Conservation (phyloP, 2,113 vertebrate species). For the Coryphaenoides rupestris region DNA sequence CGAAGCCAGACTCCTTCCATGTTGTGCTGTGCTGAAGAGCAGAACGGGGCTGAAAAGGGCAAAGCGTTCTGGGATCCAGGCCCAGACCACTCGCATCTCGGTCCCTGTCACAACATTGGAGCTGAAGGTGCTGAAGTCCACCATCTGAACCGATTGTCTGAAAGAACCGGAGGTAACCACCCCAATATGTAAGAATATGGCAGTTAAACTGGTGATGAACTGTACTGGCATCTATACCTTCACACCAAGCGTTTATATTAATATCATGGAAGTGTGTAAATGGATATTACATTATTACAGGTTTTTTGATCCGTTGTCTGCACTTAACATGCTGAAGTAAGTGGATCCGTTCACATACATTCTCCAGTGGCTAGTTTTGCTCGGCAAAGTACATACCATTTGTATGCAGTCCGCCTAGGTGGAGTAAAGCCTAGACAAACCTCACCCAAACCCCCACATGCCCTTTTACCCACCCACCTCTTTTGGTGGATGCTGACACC, state of each 20-base stretch:
- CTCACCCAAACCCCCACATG: too few relatives aligned
- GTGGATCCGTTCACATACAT: too few relatives aligned
- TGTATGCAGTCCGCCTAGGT: too few relatives aligned
- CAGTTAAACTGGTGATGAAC: background rate
- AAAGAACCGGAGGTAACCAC: background rate
- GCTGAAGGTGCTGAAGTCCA: conserved; percentile 75
- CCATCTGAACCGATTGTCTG: conserved; percentile 73
- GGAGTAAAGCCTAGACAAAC: too few relatives aligned
- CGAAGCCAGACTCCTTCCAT: conserved; percentile 77
- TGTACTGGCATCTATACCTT: background rate
- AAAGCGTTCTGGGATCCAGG: conserved; percentile 87
- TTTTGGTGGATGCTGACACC: conserved; percentile 77
- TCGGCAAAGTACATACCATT: background rate
- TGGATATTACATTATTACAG: too few relatives aligned
- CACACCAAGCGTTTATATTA: too few relatives aligned
- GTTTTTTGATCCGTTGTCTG: too few relatives aligned
- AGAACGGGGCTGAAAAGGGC: conserved; percentile 78
- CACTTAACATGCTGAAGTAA: too few relatives aligned
- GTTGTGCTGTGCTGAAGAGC: conserved; percentile 74
- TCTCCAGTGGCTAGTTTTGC: background rate
- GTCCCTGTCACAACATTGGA: conserved; percentile 76
- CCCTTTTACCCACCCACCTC: conserved; percentile 70
- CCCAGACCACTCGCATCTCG: conserved; percentile 85
- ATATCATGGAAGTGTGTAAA: too few relatives aligned
- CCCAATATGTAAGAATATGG: background rate